Conservation (phyloP, 2,888 invertebrate genomes). For the Lissonota sp. region DNA sequence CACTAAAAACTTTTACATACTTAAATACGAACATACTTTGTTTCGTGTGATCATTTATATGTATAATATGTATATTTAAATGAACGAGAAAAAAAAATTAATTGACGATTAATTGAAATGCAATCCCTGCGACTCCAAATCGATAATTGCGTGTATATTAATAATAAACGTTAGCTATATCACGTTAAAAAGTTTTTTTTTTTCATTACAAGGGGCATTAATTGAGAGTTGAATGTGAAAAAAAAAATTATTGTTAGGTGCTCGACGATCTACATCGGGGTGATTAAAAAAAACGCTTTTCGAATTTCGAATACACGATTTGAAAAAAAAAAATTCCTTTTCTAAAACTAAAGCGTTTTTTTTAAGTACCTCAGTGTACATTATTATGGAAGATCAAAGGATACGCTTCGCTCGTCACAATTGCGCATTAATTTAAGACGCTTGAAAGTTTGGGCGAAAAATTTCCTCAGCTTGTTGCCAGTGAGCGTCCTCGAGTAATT, state of each 20-base stretch:
- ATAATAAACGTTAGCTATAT: conserved; percentile 1
- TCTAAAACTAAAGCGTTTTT: no score
- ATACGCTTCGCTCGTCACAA: background rate
- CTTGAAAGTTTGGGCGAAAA: background rate
- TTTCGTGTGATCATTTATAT: conserved; percentile 20
- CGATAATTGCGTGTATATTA: conserved; percentile 6
- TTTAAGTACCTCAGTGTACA: no score
- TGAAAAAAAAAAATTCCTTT: conserved; percentile 35
- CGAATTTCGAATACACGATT: background rate
- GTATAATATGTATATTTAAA: conserved; percentile 45
- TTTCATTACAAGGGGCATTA: background rate
- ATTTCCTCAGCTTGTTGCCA: no score
- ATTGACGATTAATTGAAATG: conserved; percentile 63
- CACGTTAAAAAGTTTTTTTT: conserved; percentile 13
- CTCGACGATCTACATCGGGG: no score
- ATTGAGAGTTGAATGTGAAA: conserved; percentile 8
- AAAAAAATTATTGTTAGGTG: background rate
- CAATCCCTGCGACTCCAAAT: conserved; percentile 28
- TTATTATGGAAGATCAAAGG: conserved; percentile 46
- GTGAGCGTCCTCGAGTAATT: no score
- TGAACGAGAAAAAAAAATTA: conserved; percentile 50
- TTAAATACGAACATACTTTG: conserved; percentile 4
- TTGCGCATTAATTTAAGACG: background rate
- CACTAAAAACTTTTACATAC: conserved; percentile 20
- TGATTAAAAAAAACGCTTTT: no score